These are phyloP conservation scores for Tiliqua scincoides DNA, from an alignment of 2,113 vertebrate species.

Conservation along the genomic window DNA sequence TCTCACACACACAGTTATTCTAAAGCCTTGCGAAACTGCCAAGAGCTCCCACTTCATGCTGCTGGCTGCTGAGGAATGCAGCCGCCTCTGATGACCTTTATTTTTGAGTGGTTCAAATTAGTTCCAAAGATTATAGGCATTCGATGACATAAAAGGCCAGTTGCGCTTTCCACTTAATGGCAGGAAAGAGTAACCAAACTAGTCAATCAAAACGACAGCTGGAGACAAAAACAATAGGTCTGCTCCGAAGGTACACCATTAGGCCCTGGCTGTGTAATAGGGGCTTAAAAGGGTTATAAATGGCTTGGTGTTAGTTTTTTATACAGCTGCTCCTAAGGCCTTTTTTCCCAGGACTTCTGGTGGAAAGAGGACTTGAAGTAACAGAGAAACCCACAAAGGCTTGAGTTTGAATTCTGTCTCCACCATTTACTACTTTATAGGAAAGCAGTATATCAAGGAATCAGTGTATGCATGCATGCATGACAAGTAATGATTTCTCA, in stretches of 20 bases:
- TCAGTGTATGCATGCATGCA: not conserved
- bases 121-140: slow-evolving; percentile 37
- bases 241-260: slow-evolving; percentile 14
- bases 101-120: slow-evolving; percentile 35
- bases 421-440: not conserved
- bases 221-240: slow-evolving; percentile 17
- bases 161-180: slow-evolving; percentile 20
- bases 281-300: slow-evolving; percentile 26
- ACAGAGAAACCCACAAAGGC: not conserved
- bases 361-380: not conserved
- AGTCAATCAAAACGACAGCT: slow-evolving; percentile 10
- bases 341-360: not conserved
- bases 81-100: slow-evolving; percentile 31
- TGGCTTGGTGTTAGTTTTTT: not conserved
- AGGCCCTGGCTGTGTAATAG: slow-evolving; percentile 14
- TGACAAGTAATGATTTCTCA: not conserved
- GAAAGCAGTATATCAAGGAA: too few species aligned
- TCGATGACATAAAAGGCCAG: slow-evolving; percentile 11
- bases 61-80: not conserved
- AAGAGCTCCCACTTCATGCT: not conserved
- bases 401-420: not conserved
- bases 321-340: not conserved
- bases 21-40: slow-evolving; percentile 4
- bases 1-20: not conserved
- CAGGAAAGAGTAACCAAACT: slow-evolving; percentile 7